A percentile compares a stretch with the other conserved stretches of the same genome.
phyloP scores from a whole-genome alignment of 2,888 invertebrate species.

The Epiblema foenella region DNA sequence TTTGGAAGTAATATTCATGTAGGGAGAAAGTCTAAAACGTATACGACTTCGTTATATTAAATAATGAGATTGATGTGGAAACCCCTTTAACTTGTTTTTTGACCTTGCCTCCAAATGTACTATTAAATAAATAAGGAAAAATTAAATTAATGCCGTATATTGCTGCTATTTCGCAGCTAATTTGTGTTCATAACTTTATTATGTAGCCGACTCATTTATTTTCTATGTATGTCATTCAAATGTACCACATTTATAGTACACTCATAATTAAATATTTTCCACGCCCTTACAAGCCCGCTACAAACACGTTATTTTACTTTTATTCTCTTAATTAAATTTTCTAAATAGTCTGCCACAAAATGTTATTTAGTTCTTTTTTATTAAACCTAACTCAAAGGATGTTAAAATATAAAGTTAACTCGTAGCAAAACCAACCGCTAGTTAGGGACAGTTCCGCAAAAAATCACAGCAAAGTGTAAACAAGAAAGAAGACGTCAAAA shows the following conservation, averaged over 20 bases:
- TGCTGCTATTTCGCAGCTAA: too few species aligned
- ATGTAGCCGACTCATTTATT: neutral
- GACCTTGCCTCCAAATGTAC: neutral
- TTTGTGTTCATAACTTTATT: neutral
- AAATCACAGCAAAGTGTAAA: slow-evolving; percentile 58
- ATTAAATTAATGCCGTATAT: too few species aligned
- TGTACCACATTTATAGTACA: too few species aligned
- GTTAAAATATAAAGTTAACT: slow-evolving; percentile 3
- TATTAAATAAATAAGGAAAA: too few species aligned
- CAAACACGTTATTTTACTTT: neutral
- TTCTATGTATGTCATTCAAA: too few species aligned
- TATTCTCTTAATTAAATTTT: slow-evolving; percentile 1
- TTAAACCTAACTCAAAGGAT: slow-evolving; percentile 28
- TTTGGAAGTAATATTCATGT: slow-evolving; percentile 11
- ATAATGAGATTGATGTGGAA: slow-evolving; percentile 7
- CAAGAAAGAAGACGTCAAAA: slow-evolving; percentile 59
- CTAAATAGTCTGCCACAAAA: slow-evolving; percentile 12
- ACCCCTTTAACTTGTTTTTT: slow-evolving; percentile 8
- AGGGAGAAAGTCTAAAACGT: slow-evolving; percentile 1
- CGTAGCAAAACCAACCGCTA: slow-evolving; percentile 18
- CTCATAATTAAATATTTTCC: neutral
- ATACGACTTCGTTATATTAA: slow-evolving; percentile 8
- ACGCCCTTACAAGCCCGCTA: neutral
- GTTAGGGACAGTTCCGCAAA: slow-evolving; percentile 53
- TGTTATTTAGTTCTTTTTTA: neutral